A percentile compares a stretch with the other conserved stretches of the same genome.
Evolutionary conservation across 2,888 invertebrate species (phyloP).

Genomic region (Dione vanillae): DNA sequence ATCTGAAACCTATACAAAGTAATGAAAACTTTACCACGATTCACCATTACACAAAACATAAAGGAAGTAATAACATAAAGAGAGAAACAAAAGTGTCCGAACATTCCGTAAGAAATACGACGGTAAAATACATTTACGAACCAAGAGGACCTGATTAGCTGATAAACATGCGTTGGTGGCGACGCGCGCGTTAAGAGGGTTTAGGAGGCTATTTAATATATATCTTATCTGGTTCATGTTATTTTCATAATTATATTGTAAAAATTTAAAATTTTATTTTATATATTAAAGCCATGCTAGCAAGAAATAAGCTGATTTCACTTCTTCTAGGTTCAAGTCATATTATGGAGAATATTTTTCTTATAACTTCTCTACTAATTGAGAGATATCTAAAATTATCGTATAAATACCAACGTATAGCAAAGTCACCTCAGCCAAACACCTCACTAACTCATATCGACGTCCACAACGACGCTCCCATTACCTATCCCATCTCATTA

Average conservation of each 20-base stretch:
- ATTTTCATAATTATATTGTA: too few relatives aligned
- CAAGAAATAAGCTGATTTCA: too few relatives aligned
- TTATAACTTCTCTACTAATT: too few relatives aligned
- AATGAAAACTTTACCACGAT: neutral
- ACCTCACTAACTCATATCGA: slow-evolving; percentile 27
- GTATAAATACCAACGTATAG: too few relatives aligned
- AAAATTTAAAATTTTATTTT: too few relatives aligned
- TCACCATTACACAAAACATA: slow-evolving; percentile 14
- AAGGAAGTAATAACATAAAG: slow-evolving; percentile 24
- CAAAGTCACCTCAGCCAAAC: neutral
- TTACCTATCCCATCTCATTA: slow-evolving; percentile 30
- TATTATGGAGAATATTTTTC: too few relatives aligned
- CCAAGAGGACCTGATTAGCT: slow-evolving; percentile 38
- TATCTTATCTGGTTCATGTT: too few relatives aligned
- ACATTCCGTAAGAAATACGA: slow-evolving; percentile 39
- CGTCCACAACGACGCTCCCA: slow-evolving; percentile 29
- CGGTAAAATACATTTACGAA: slow-evolving; percentile 41
- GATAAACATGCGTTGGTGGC: slow-evolving; percentile 39
- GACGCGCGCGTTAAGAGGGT: slow-evolving; percentile 35
- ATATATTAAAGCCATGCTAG: too few relatives aligned
- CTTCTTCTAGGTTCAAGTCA: too few relatives aligned
- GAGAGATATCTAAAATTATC: too few relatives aligned
- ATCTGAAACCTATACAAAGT: neutral
- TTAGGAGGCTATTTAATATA: slow-evolving; percentile 34
- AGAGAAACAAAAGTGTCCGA: slow-evolving; percentile 28